Evolutionary conservation across 2,888 invertebrate genomes (phyloP), one percentile per base, ranked within the genome.

Genomic region (Syrphus vitripennis): DNA sequence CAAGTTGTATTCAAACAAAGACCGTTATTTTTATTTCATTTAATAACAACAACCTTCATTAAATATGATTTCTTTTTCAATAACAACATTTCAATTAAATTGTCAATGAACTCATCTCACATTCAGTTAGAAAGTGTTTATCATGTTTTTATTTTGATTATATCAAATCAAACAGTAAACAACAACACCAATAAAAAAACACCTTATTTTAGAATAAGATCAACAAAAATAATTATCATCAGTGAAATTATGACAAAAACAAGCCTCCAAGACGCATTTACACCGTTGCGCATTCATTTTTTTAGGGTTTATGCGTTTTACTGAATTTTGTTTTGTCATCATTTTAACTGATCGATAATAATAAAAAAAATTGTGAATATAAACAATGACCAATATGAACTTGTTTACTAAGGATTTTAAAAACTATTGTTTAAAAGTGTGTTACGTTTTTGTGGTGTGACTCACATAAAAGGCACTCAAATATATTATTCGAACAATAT

Each of bases 301-400:
- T 19, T 26, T 14, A 19, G 37, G 37, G 2, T 12, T 72, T 63
- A 65, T 78, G 83, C 67, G 78, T 55, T 78, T 83, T 69, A 74
- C 9, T 0, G 16, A 42, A 24, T 53, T 77, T 55, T 6, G 12
- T 34, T 29, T 31, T 29, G 4, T 16, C 45, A n/a, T n/a, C 16
- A 16, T 42, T 29, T n/a, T 14, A 10, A 40, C 4, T 45, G 48
- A 5, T 6, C 12, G 34, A 16, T 45, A 34, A 61, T 5, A 6
- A 42, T 45, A 61, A 53, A 40, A 50, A 81, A 63, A 65, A 42
- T 40, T 59, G 71, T 57, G 9, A 26, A 63, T 16, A 12, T 10
- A 24, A 63, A 42, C 61, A 63, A 40, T 55, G 55, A 16, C 29
- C n/a, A 26, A 37, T 3, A n/a, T 6, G 16, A 40, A 24, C 0